Percentiles rank a stretch among this genome's conserved stretches.
Conservation (phyloP, 2,888 invertebrate genomes). For the Deladenus siricidicola region DNA sequence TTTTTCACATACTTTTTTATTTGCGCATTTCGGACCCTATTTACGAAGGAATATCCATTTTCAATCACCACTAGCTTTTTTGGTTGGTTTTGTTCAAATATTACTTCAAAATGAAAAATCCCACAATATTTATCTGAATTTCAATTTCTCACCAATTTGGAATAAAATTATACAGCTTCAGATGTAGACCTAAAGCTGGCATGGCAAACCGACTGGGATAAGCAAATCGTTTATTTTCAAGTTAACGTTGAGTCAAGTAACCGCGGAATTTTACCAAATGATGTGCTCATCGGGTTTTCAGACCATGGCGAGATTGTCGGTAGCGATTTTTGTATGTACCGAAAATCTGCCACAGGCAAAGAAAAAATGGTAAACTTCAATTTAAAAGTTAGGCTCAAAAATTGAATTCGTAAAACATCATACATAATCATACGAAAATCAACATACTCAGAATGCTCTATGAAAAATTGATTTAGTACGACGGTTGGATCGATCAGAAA, state of each 20-base stretch:
- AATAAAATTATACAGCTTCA: background rate
- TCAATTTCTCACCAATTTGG: no score
- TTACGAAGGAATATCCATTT: background rate
- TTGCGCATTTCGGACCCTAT: background rate
- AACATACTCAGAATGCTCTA: background rate
- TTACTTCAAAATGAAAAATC: no score
- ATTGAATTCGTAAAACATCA: background rate
- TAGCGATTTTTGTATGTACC: constrained; percentile 39
- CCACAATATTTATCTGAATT: no score
- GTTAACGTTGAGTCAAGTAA: background rate
- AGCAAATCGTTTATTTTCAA: constrained; percentile 13
- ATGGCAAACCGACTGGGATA: constrained; percentile 16
- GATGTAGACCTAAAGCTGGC: constrained; percentile 1
- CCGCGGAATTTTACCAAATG: background rate
- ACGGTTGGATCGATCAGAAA: constrained; percentile 34
- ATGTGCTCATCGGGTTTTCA: constrained; percentile 44
- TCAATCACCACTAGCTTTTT: background rate
- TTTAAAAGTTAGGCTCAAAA: background rate
- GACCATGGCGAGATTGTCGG: constrained; percentile 45
- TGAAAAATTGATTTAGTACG: constrained; percentile 16
- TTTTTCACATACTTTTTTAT: no score
- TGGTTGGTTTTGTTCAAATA: background rate
- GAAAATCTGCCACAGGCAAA: background rate
- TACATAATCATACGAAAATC: constrained; percentile 1
- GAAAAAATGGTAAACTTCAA: background rate